Conservation (phyloP, 2,113 vertebrate species). For the Aldabrachelys gigantea region DNA sequence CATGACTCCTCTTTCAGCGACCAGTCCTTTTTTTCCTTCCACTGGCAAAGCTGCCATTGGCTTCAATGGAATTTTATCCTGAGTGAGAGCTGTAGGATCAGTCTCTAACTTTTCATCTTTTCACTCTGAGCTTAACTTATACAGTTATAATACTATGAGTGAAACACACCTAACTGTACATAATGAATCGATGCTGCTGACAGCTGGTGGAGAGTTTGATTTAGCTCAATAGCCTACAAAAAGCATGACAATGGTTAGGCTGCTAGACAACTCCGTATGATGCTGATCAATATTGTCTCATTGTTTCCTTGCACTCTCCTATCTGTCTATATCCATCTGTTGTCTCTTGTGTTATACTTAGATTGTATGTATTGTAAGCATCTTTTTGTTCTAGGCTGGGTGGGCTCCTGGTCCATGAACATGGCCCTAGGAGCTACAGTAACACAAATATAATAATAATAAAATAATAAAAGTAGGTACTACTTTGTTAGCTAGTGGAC, state of each 20-base stretch:
- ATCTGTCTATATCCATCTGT: background rate
- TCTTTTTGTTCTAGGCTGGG: background rate
- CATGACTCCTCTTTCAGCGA: background rate
- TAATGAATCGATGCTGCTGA: background rate
- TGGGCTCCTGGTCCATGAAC: background rate
- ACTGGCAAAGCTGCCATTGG: background rate
- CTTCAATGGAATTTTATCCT: background rate
- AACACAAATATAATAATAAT: background rate
- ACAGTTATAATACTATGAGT: background rate
- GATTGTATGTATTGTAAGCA: background rate
- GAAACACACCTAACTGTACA: background rate
- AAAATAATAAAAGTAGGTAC: slow-evolving; percentile 46
- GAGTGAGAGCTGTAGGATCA: background rate
- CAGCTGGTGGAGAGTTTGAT: slow-evolving; percentile 33
- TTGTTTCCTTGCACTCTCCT: background rate
- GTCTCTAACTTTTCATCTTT: background rate
- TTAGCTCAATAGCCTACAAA: slow-evolving; percentile 55
- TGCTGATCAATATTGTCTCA: background rate
- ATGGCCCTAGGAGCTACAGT: background rate
- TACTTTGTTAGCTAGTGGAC: slow-evolving; percentile 38
- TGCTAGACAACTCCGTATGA: background rate
- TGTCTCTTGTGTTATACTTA: background rate
- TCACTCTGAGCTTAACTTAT: background rate
- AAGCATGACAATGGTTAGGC: background rate
- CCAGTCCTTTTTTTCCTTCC: background rate